Evolutionary conservation across 1,140 invertebrate genomes (phyloP).

Genomic region (Lerema accius): DNA sequence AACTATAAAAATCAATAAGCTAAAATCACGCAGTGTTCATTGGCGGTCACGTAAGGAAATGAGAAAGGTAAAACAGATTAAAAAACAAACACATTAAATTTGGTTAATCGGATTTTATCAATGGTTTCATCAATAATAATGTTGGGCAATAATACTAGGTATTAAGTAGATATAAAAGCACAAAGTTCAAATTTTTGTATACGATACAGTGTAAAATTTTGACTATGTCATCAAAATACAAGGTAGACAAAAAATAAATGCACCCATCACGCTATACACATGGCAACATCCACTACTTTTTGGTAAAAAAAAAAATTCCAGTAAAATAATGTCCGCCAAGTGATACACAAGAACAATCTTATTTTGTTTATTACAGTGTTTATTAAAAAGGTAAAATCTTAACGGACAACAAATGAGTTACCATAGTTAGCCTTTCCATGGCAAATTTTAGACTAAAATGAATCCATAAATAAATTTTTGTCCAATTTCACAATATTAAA

Average conservation of each 20-base stretch:
- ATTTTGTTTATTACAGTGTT: no score
- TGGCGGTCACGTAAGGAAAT: no score
- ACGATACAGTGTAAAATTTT: conserved; percentile 59
- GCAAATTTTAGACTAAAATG: conserved; percentile 34
- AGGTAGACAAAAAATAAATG: conserved; percentile 73
- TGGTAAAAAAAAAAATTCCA: conserved; percentile 45
- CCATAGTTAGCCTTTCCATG: no score
- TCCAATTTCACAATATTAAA: conserved; percentile 40
- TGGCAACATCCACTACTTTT: conserved; percentile 66
- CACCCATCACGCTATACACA: conserved; percentile 65
- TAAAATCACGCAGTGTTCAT: no score
- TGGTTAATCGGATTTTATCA: conserved; percentile 70
- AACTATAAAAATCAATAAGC: no score
- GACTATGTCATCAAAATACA: conserved; percentile 55
- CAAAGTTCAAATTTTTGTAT: conserved; percentile 65
- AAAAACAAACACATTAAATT: conserved; percentile 47
- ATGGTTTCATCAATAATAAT: conserved; percentile 64
- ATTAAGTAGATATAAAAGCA: conserved; percentile 72
- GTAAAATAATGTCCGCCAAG: conserved; percentile 39
- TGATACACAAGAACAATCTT: no score
- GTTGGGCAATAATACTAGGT: conserved; percentile 63
- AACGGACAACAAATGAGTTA: no score
- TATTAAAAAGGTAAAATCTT: no score
- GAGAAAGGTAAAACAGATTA: conserved; percentile 1
- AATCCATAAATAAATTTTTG: conserved; percentile 41